Evolutionary conservation across 1,140 invertebrate species (phyloP).

Genomic region (Druon quercuslanigerum): DNA sequence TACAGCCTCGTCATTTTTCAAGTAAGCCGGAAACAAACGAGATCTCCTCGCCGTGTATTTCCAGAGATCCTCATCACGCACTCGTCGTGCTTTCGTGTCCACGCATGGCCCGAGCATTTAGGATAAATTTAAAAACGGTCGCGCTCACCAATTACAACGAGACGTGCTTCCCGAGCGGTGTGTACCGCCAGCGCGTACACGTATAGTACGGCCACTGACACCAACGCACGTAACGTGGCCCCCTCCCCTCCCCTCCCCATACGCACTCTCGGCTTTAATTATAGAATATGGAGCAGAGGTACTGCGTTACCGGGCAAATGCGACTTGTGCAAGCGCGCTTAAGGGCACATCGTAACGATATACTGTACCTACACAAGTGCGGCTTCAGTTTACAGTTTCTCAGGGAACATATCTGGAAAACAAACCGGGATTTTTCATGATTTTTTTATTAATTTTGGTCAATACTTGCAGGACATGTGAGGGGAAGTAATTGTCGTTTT

Average conservation of each 20-base stretch:
- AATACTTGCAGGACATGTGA: too few relatives aligned
- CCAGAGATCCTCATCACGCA: slow-evolving; percentile 29
- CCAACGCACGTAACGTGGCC: neutral
- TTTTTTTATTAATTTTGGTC: too few relatives aligned
- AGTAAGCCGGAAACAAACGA: slow-evolving; percentile 26
- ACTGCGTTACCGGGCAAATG: neutral
- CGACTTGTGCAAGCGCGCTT: too few relatives aligned
- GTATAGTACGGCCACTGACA: neutral
- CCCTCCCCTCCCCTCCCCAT: too few relatives aligned
- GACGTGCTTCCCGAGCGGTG: neutral
- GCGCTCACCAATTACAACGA: slow-evolving; percentile 18
- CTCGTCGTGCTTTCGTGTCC: slow-evolving; percentile 9
- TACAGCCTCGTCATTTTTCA: slow-evolving; percentile 6
- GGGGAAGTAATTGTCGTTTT: too few relatives aligned
- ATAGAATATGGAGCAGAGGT: slow-evolving; percentile 26
- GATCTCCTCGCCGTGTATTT: slow-evolving; percentile 25
- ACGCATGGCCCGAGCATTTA: slow-evolving; percentile 15
- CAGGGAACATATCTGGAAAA: too few relatives aligned
- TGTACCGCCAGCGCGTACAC: neutral
- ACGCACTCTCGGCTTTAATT: slow-evolving; percentile 14
- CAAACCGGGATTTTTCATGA: too few relatives aligned
- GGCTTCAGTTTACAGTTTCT: too few relatives aligned
- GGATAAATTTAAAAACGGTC: slow-evolving; percentile 28
- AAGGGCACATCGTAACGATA: too few relatives aligned
- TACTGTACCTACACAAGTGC: too few relatives aligned